These are phyloP conservation scores for Andrena flavipes DNA, from an alignment of 2,888 invertebrate species.

Conservation along the genomic window DNA sequence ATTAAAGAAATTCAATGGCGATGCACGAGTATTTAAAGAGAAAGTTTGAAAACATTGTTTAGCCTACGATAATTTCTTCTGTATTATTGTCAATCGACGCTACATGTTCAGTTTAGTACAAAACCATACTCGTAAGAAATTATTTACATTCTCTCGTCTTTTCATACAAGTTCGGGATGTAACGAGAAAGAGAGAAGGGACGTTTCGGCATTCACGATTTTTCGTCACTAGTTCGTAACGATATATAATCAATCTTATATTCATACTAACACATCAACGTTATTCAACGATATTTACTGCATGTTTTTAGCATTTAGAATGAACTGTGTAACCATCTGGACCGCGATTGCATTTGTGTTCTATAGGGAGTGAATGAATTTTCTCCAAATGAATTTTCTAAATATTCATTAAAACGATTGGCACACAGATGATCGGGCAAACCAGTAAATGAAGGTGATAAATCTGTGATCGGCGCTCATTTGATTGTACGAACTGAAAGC, in stretches of 20 bases:
- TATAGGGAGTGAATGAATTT: slow-evolving; percentile 40
- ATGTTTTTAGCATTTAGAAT: slow-evolving; percentile 65
- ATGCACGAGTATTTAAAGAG: slow-evolving; percentile 12
- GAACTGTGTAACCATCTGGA: slow-evolving; percentile 59
- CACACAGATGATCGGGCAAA: slow-evolving; percentile 9
- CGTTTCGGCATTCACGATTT: slow-evolving; percentile 36
- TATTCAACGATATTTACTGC: slow-evolving; percentile 62
- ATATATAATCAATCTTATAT: slow-evolving; percentile 42
- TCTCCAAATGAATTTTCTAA: slow-evolving; percentile 46
- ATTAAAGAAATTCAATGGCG: slow-evolving; percentile 3
- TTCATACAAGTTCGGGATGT: slow-evolving; percentile 21
- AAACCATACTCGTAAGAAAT: slow-evolving; percentile 38
- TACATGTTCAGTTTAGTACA: slow-evolving; percentile 45
- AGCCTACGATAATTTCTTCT: slow-evolving; percentile 15
- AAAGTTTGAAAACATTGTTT: slow-evolving; percentile 25
- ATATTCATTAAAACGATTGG: slow-evolving; percentile 39
- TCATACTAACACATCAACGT: slow-evolving; percentile 55
- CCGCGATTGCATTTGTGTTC: slow-evolving; percentile 30
- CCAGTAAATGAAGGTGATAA: slow-evolving; percentile 47
- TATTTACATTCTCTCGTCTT: slow-evolving; percentile 2
- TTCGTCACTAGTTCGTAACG: slow-evolving; percentile 30
- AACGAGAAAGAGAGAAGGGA: neutral
- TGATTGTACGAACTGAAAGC: slow-evolving; percentile 36
- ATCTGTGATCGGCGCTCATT: slow-evolving; percentile 39
- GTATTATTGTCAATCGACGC: slow-evolving; percentile 20